Percentiles rank a stretch among this genome's conserved stretches.
These are phyloP conservation scores for Hydropsyche tenuis DNA, from an alignment of 1,140 invertebrate genomes.

Conservation along the genomic window DNA sequence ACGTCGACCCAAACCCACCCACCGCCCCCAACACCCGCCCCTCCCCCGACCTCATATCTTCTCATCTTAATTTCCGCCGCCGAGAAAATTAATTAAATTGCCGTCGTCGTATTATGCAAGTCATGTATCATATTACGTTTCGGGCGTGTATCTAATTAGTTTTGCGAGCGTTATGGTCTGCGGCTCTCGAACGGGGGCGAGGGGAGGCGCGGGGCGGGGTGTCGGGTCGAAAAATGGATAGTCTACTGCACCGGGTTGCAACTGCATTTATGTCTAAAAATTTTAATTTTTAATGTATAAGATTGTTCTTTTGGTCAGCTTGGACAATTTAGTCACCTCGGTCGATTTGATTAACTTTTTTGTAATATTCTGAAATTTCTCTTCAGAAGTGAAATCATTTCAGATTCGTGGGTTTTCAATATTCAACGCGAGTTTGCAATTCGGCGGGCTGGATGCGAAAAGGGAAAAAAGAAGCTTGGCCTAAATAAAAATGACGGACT, in stretches of 20 bases:
- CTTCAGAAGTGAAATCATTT: too few relatives aligned
- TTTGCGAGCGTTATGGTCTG: slow-evolving; percentile 43
- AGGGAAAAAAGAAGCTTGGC: not conserved
- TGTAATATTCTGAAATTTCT: too few relatives aligned
- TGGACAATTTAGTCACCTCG: too few relatives aligned
- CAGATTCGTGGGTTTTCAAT: not conserved
- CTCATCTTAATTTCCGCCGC: slow-evolving; percentile 51
- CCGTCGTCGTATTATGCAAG: slow-evolving; percentile 51
- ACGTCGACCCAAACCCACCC: slow-evolving; percentile 39
- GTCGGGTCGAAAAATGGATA: not conserved
- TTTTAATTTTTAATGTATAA: too few relatives aligned
- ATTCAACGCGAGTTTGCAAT: too few relatives aligned
- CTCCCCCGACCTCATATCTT: slow-evolving; percentile 49
- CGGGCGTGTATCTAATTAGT: slow-evolving; percentile 51
- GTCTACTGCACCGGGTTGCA: not conserved
- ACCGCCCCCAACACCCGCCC: slow-evolving; percentile 44
- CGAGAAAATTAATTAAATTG: slow-evolving; percentile 52
- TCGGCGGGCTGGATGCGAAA: not conserved
- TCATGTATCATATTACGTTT: slow-evolving; percentile 51
- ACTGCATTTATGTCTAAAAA: not conserved
- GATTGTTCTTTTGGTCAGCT: too few relatives aligned
- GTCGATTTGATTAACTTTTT: too few relatives aligned
- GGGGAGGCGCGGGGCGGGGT: not conserved
- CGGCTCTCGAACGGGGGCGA: slow-evolving; percentile 4
- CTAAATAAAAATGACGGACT: slow-evolving; percentile 17